Evolutionary conservation across 2,888 invertebrate genomes (phyloP), one percentile per base, ranked within the genome.

Genomic region (Volucella inanis): DNA sequence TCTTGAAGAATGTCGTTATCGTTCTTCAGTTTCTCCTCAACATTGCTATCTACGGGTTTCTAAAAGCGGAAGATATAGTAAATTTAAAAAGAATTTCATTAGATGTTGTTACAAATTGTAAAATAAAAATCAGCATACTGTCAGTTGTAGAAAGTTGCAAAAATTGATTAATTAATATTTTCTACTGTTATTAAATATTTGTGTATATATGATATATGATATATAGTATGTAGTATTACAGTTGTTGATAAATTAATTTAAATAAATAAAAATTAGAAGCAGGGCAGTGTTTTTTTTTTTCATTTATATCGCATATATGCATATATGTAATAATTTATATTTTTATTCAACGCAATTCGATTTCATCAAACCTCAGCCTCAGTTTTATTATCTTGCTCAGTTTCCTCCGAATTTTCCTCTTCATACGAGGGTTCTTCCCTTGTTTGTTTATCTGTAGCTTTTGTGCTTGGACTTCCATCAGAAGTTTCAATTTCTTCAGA

Each of bases 31-130:
- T 81, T 76, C 39, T 85, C 81, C 9, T 85, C 81, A 50, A 49
- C 68, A 52, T 77, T 81, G 81, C 81, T 85, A 85, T 72, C 80
- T 81, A 80, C 55, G 64, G 76, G 54, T 64, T 77, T 81, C 85
- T 85, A 85, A 47, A 81, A 68, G 12, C 68, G n/a, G 61, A 0
- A 83, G 41, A 78, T n/a, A 61, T n/a, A 55, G 70, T 47, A 68
- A 41, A 38, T 18, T 11, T 10, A 31, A 1, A 8, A 0, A 74
- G 22, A 14, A 31, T 8, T 38, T 22, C 12, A 2, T 49, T 61
- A 8, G 31, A 41, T n/a, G 49, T 38, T 50, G 18, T 38, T 41
- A 0, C 47, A 11, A 52, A 15, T 12, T 68, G 11, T 11, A 47
- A 57, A 41, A 57, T 18, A 12, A 15, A 6, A 52, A 74, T 57